phyloP scores from a whole-genome alignment of 1,140 invertebrate genomes.

The Rhopalosiphum maidis region DNA sequence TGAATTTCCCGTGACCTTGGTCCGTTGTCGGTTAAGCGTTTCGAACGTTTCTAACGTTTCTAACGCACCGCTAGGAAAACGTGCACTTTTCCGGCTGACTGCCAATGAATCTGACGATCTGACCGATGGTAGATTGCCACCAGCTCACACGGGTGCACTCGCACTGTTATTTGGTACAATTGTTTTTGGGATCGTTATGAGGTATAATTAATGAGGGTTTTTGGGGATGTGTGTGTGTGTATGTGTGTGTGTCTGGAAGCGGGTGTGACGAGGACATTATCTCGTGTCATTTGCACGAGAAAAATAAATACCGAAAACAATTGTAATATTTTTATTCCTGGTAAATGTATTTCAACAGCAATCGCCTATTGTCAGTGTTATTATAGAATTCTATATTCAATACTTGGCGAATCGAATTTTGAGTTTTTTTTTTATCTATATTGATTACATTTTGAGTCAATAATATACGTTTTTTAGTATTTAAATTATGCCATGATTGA shows the following conservation, averaged over 20 bases:
- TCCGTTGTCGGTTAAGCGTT: slow-evolving; percentile 13
- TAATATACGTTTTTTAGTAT: background rate
- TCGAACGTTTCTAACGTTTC: background rate
- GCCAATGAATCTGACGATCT: background rate
- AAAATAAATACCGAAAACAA: background rate
- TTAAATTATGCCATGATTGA: background rate
- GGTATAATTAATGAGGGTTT: background rate
- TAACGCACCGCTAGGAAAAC: background rate
- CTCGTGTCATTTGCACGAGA: background rate
- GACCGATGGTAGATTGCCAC: background rate
- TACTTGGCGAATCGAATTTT: background rate
- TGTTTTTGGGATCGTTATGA: background rate
- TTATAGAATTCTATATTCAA: background rate
- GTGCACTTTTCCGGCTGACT: background rate
- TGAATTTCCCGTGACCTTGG: slow-evolving; percentile 27
- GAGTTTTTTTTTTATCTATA: background rate
- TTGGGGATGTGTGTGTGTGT: background rate
- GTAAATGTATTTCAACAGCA: background rate
- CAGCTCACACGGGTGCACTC: background rate
- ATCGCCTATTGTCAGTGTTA: background rate
- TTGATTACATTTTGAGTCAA: background rate
- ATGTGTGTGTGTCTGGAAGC: too few relatives aligned
- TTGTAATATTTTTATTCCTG: background rate
- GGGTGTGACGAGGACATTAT: background rate
- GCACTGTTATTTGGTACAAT: background rate